A percentile compares a stretch with the other conserved stretches of the same genome.
phyloP scores from a whole-genome alignment of 2,113 vertebrate species.

The Manacus vitellinus region DNA sequence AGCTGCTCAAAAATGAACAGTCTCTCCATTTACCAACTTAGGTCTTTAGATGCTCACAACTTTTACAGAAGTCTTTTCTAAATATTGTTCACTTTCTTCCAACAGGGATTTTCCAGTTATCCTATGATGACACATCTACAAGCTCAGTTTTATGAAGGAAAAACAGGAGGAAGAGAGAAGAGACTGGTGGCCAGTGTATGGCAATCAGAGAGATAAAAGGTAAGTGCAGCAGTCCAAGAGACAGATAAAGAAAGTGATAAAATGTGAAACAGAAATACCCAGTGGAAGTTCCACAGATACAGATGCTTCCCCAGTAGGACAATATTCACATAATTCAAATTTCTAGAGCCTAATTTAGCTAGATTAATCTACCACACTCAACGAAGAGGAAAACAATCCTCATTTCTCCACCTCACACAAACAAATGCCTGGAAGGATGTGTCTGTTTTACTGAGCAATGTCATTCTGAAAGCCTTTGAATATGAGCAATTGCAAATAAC shows the following conservation, averaged over 20 bases:
- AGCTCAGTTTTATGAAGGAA: background rate
- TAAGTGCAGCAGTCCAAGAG: background rate
- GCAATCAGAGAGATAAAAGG: background rate
- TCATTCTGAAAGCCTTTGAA: background rate
- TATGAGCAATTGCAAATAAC: background rate
- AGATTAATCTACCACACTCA: background rate
- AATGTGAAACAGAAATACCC: background rate
- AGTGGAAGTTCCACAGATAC: background rate
- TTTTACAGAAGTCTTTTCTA: background rate
- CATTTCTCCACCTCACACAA: background rate
- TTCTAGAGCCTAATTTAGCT: background rate
- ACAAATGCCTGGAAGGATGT: background rate
- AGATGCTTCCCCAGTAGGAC: background rate
- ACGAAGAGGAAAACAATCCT: background rate
- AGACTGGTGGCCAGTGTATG: background rate
- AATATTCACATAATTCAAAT: background rate
- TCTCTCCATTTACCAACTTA: background rate
- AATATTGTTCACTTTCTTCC: background rate
- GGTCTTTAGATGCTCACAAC: background rate
- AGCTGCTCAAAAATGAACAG: background rate
- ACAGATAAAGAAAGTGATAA: background rate
- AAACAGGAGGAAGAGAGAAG: background rate
- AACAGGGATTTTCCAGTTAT: background rate
- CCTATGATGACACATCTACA: background rate
- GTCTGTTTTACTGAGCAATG: fast-evolving